phyloP scores from a whole-genome alignment of 2,888 invertebrate species.

The Plagodis dolabraria region DNA sequence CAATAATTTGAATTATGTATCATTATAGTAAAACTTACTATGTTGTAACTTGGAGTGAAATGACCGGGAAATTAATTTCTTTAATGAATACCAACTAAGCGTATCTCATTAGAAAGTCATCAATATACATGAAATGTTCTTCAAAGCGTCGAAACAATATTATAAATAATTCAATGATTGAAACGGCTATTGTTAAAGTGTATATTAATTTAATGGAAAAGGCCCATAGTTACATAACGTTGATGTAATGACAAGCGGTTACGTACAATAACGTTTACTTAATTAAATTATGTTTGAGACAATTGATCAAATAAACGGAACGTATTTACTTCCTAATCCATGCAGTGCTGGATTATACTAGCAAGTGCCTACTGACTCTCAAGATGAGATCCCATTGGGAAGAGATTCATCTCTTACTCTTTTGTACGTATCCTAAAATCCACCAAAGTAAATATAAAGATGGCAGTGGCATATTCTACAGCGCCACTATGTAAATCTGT shows the following conservation, averaged over 20 bases:
- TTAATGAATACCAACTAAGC: slow-evolving; percentile 12
- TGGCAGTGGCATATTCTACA: too few relatives aligned
- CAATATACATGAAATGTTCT: slow-evolving; percentile 19
- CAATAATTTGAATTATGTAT: too few relatives aligned
- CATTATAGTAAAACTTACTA: too few relatives aligned
- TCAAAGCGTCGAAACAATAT: slow-evolving; percentile 9
- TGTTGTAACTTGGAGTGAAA: slow-evolving; percentile 13
- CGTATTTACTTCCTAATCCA: too few relatives aligned
- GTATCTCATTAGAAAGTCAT: slow-evolving; percentile 24
- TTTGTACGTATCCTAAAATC: too few relatives aligned
- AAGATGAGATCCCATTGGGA: too few relatives aligned
- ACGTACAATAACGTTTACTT: background rate
- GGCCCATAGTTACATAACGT: slow-evolving; percentile 22
- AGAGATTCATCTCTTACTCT: too few relatives aligned
- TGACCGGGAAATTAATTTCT: slow-evolving; percentile 14
- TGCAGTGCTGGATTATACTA: too few relatives aligned
- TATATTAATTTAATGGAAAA: slow-evolving; percentile 20
- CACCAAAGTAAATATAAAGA: too few relatives aligned
- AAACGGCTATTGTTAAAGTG: slow-evolving; percentile 31
- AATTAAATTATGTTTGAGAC: background rate
- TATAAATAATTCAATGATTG: slow-evolving; percentile 30
- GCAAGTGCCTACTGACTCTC: too few relatives aligned
- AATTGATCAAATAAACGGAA: background rate
- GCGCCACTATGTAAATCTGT: too few relatives aligned
- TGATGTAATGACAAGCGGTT: slow-evolving; percentile 8